Conservation (phyloP, 1,140 invertebrate genomes). For the Drosophila pallidifrons region DNA sequence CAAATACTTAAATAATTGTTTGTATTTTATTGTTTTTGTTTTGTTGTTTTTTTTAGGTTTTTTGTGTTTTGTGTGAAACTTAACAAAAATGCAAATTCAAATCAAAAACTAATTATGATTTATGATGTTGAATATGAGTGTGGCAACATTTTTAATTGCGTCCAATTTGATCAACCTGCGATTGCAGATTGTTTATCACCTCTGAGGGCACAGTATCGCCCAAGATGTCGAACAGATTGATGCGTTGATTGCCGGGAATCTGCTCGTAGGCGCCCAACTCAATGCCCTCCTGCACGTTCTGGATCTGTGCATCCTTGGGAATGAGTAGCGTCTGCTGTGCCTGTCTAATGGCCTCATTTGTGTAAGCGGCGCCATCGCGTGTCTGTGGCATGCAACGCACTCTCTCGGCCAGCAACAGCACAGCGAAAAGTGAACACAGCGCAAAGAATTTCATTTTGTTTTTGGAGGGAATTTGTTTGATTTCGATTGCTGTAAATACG, state of each 20-base stretch:
- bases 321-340: constrained; percentile 93
- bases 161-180: constrained; percentile 92
- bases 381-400: constrained; percentile 87
- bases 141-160: constrained; percentile 85
- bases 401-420: constrained; percentile 85
- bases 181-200: constrained; percentile 94
- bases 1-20: constrained; percentile 55
- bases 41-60: constrained; percentile 48
- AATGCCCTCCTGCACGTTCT: constrained; percentile 93
- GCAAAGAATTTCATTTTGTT: constrained; percentile 83
- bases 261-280: constrained; percentile 93
- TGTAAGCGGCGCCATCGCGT: constrained; percentile 91
- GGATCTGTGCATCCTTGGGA: constrained; percentile 93
- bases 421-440: constrained; percentile 74
- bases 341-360: constrained; percentile 93
- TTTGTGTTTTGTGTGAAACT: constrained; percentile 55
- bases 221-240: constrained; percentile 92
- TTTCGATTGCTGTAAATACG: constrained; percentile 17
- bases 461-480: constrained; percentile 18
- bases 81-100: constrained; percentile 64
- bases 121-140: constrained; percentile 18
- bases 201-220: constrained; percentile 93
- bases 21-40: constrained; percentile 38
- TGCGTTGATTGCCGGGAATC: constrained; percentile 92
- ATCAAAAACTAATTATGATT: constrained; percentile 32